Conservation (phyloP, 1,140 invertebrate species). For the Drosophila arawakana region DNA sequence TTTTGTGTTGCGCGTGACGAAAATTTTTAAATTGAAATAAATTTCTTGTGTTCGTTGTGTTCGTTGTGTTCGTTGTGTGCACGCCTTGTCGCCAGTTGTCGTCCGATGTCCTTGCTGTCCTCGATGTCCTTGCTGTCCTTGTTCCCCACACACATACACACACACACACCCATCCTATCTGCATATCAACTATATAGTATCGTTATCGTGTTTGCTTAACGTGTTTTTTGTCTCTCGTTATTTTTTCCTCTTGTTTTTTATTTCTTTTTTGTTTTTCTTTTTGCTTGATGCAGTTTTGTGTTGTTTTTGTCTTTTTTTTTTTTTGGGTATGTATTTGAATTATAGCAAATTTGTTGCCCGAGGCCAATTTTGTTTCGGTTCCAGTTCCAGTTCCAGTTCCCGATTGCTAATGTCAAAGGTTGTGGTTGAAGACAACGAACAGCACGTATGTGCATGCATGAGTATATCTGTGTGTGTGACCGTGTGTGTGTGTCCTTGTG, state of each 20-base stretch:
- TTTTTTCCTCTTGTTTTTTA: constrained; percentile 29
- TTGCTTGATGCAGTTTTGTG: constrained; percentile 17
- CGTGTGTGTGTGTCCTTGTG: constrained; percentile 22
- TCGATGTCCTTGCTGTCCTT: constrained; percentile 67
- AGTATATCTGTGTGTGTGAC: constrained; percentile 14
- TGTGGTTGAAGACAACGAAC: constrained; percentile 53
- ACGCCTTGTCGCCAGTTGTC: constrained; percentile 39
- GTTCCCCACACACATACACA: constrained; percentile 27
- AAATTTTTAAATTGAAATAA: constrained; percentile 83
- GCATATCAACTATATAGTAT: constrained; percentile 68
- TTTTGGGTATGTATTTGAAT: constrained; percentile 64
- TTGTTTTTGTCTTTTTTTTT: constrained; percentile 47
- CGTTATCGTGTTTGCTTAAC: constrained; percentile 82
- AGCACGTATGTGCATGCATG: constrained; percentile 18
- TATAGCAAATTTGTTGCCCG: constrained; percentile 76
- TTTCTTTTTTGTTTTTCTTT: constrained; percentile 26
- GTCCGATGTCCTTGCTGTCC: constrained; percentile 22
- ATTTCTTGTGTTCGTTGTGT: constrained; percentile 54
- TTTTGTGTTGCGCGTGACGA: constrained; percentile 77
- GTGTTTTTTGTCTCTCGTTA: constrained; percentile 68
- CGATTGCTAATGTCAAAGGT: constrained; percentile 72
- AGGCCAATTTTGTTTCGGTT: constrained; percentile 51
- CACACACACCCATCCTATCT: constrained; percentile 7
- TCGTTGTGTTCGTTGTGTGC: constrained; percentile 31
- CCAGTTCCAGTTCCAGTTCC: constrained; percentile 33